Base-by-base conservation (phyloP, 2,797 vertebrate genomes). In the Danionella dracula region DNA sequence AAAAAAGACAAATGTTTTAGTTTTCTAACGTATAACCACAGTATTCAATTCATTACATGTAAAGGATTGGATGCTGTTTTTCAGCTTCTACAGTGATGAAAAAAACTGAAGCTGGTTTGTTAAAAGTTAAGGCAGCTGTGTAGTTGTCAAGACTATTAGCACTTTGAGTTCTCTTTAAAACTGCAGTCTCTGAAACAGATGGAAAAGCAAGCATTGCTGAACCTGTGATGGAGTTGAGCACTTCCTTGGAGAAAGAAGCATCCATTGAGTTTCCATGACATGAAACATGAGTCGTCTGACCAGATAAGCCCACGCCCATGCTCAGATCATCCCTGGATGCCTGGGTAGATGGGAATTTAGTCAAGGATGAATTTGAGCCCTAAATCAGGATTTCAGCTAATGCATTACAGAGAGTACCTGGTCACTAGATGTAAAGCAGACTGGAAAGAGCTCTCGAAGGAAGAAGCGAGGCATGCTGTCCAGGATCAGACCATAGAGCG, bases 211-310 rank as follows among this genome's bases (percentile, higher is more conserved):
- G 23, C 23, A 27, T 3, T 27, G 6, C 23, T 27, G 23, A 27
- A 97, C 96, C 96, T 93, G 95, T 94, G 84, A 99, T 98, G 44
- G 96, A 99, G 86, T 98, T 98, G 70, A 99, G 90, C 41, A 98
- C 94, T 83, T 99, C 96, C 87, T 97, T 99, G 78, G 95, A 97
- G 79, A 98, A 97, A 20, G 96, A 96, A 0, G 93, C 94, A 70
- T 99, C 96, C 76, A 96, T 90, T 2, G 95, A 97, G 83, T 93
- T 94, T n/a, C 90, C 93, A 46, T 93, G 93, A 46, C 94, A 93
- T 82, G 89, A 87, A 48, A 90, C 87, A 11, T 91, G 78, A 16
- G 82, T 72, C 53, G 71, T 76, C 21, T 90, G 93, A 74, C 82
- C 89, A 8, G 88, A 85, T 71, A 92, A 87, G 4, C 85, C 93